phyloP scores from a whole-genome alignment of 2,113 vertebrate genomes.

The Chaenocephalus aceratus region DNA sequence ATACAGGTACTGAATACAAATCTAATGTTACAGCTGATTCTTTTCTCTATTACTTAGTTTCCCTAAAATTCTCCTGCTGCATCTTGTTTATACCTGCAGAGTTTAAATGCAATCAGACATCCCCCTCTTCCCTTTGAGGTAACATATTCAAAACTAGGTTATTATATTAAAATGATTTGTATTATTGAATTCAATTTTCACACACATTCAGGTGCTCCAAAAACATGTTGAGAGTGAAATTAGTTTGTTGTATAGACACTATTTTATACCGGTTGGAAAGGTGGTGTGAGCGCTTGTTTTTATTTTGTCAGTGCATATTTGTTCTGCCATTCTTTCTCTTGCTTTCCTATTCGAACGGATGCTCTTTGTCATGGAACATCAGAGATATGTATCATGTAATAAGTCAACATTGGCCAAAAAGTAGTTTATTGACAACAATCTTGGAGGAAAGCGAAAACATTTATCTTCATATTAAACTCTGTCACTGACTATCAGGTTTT shows the following conservation, averaged over 20 bases:
- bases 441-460: constrained; percentile 25
- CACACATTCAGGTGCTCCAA: constrained; percentile 30
- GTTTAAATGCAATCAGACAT: constrained; percentile 1
- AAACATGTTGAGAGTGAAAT: constrained; percentile 54
- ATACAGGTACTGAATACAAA: constrained; percentile 35
- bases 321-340: constrained; percentile 18
- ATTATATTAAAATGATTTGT: not conserved
- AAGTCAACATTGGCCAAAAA: too few species aligned
- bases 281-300: too few species aligned
- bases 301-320: constrained; percentile 54
- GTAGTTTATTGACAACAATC: not conserved
- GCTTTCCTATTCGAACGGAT: not conserved
- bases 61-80: constrained; percentile 8
- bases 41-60: constrained; percentile 30
- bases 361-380: constrained; percentile 10
- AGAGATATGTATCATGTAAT: constrained; percentile 40
- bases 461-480: too few species aligned
- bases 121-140: constrained; percentile 33
- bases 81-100: constrained; percentile 12
- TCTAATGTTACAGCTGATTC: constrained; percentile 30
- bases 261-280: too few species aligned
- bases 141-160: constrained; percentile 4
- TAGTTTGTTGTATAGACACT: constrained; percentile 29
- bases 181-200: constrained; percentile 15
- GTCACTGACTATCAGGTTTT: constrained; percentile 21